These are phyloP conservation scores for Peucedramus taeniatus DNA, from an alignment of 2,113 vertebrate species.

Conservation along the genomic window DNA sequence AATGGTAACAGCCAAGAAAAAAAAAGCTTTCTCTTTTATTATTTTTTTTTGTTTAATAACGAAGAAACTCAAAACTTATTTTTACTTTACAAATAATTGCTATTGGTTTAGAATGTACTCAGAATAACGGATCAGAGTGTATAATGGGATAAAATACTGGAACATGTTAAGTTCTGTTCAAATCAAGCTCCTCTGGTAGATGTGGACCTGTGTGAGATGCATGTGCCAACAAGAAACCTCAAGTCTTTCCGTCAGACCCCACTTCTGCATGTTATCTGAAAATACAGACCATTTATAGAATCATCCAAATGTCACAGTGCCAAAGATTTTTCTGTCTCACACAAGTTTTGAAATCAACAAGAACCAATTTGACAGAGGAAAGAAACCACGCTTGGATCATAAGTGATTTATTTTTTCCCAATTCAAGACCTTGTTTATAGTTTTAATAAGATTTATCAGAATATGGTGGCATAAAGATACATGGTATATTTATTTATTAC, in stretches of 20 bases:
- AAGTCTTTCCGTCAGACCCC: background rate
- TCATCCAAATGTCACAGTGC: background rate
- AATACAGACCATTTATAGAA: background rate
- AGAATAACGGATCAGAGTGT: background rate
- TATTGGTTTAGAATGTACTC: background rate
- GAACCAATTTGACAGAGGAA: background rate
- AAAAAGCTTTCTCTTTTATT: background rate
- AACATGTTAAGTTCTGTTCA: background rate
- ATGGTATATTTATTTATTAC: background rate
- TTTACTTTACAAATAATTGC: background rate
- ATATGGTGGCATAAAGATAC: background rate
- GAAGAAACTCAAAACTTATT: background rate
- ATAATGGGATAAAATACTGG: background rate
- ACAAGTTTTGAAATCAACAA: background rate
- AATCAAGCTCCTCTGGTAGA: background rate
- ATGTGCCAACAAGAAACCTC: background rate
- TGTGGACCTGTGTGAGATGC: background rate
- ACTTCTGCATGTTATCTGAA: background rate
- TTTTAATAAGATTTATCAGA: background rate
- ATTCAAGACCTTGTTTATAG: background rate
- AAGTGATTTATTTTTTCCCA: background rate
- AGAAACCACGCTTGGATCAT: background rate
- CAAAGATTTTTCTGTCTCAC: background rate
- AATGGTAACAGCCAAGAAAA: background rate
- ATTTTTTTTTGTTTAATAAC: background rate